Base-by-base conservation (phyloP, 2,888 invertebrate species). In the Alloscopus bannaensis region DNA sequence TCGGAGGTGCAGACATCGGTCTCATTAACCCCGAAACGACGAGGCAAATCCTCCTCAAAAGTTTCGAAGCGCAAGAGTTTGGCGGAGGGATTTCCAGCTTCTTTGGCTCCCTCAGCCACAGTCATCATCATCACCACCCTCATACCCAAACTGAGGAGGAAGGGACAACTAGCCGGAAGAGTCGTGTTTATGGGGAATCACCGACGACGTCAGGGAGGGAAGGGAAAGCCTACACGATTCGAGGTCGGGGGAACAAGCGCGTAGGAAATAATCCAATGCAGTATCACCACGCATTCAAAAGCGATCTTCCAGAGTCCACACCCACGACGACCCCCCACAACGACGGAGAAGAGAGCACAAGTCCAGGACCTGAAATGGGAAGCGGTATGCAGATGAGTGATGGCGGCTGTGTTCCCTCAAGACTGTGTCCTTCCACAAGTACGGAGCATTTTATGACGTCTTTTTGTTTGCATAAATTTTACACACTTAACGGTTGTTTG, bases 371-470 rank as follows among this genome's bases (percentile, higher is more conserved):
- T n/a, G 29, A 13, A 36, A 40, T 78, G 45, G 59, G 40, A n/a
- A 52, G 60, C 3, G 36, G 36, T 36, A 18, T 13, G 55, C 47
- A 29, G 6, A 47, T 50, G 8, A 87, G 68, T 86, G 73, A 83
- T 6, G 79, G 80, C 11, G 81, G 87, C 81, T 87, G 93, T 18
- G 92, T 93, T 42, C 93, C 94, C 1, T 90, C 93, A 24, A 91
- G 96, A 79, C 91, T 97, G 42, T 97, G 96, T 88, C 93, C 94
- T 87, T 95, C 96, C 8, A 91, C 95, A 76, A 96, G 95, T 89
- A 96, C 96, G 52, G 96, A 96, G 96, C 96, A 0, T 94, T 96
- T 94, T 96, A 95, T 66, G 96, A 96, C n/a, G 95, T 96, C 52
- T 96, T 95, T 31, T 18, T 3, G 59, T 22, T 31, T 59, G 59